Percentiles rank a stretch among this genome's conserved stretches.
Conservation (phyloP, 2,113 vertebrate genomes). For the Fregetta grallaria region DNA sequence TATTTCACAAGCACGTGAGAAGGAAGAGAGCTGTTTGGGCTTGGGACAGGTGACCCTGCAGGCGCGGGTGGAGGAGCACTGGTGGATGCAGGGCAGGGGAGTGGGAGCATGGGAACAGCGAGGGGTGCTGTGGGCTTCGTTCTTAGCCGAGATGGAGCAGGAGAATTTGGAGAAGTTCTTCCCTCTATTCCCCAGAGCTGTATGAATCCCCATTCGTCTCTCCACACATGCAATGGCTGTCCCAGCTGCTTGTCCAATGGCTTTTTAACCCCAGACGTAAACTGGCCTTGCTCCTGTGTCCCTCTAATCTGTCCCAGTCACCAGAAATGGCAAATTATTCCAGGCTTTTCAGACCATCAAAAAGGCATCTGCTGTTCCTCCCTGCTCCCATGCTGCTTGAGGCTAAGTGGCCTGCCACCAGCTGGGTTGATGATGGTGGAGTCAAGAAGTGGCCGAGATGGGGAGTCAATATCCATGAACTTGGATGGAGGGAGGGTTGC, state of each 20-base stretch:
- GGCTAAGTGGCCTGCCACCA: not conserved
- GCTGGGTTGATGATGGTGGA: not conserved
- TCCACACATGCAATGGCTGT: not conserved
- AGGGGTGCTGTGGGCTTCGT: not conserved
- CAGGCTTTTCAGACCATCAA: not conserved
- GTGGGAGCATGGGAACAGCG: accelerated
- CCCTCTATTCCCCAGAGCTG: not conserved
- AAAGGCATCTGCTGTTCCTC: not conserved
- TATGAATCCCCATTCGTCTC: not conserved
- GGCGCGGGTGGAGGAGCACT: not conserved
- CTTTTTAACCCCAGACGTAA: not conserved
- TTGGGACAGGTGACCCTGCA: not conserved
- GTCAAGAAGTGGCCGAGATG: not conserved
- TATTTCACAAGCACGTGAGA: accelerated
- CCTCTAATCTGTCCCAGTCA: not conserved
- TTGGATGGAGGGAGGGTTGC: not conserved
- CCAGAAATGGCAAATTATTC: not conserved
- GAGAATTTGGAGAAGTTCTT: not conserved
- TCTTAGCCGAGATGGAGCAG: not conserved
- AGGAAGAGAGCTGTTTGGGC: not conserved
- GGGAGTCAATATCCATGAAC: not conserved
- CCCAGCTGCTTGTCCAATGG: not conserved
- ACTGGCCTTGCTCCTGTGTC: not conserved
- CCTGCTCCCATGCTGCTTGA: not conserved
- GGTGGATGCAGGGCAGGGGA: not conserved